phyloP scores from a whole-genome alignment of 2,113 vertebrate genomes.

The Eublepharis macularius region DNA sequence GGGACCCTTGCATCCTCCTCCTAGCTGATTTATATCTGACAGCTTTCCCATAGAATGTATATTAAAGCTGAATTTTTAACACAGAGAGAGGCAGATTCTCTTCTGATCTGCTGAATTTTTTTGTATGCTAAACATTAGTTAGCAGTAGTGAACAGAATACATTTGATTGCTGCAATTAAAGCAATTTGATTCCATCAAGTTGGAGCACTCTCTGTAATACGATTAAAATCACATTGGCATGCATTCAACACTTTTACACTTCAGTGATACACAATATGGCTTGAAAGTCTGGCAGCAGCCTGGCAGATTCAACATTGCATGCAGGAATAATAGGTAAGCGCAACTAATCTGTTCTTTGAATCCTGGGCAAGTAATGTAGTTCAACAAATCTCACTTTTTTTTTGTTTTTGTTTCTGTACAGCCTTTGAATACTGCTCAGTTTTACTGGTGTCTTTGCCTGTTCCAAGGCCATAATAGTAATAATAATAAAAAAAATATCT shows the following conservation, averaged over 20 bases:
- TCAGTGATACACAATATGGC: constrained; percentile 44
- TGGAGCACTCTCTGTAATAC: constrained; percentile 40
- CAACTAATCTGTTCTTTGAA: constrained; percentile 46
- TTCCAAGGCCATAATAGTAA: neutral
- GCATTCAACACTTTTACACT: constrained; percentile 44
- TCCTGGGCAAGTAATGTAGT: constrained; percentile 37
- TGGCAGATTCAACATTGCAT: constrained; percentile 40
- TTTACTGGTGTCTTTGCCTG: constrained; percentile 20
- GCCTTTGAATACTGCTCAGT: constrained; percentile 37
- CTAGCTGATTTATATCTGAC: neutral
- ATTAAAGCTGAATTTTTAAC: neutral
- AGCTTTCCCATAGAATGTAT: neutral
- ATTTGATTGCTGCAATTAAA: constrained; percentile 54
- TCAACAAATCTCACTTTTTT: constrained; percentile 35
- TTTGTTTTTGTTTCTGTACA: constrained; percentile 44
- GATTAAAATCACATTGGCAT: constrained; percentile 42
- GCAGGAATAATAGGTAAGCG: constrained; percentile 59
- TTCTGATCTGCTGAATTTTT: neutral
- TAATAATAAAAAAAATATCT: too few species aligned
- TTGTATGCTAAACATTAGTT: neutral
- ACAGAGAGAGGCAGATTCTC: neutral
- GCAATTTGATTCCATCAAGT: constrained; percentile 52
- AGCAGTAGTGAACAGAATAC: constrained; percentile 44
- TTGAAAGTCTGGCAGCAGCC: constrained; percentile 50
- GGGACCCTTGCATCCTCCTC: neutral